Conservation (phyloP, 2,797 vertebrate species). For the Danio choprae region DNA sequence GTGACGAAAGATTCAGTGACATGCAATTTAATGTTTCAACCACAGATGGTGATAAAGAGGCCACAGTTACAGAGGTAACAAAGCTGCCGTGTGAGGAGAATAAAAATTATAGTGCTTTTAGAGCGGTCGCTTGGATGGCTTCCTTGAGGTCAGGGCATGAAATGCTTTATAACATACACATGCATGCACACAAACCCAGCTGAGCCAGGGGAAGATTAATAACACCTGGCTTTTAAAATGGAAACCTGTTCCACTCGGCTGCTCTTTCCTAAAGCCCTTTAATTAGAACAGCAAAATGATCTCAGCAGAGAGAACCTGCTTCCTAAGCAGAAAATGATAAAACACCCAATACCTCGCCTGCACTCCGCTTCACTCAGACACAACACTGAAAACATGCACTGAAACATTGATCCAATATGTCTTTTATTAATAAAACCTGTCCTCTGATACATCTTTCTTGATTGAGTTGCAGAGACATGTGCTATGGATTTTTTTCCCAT, state of each 20-base stretch:
- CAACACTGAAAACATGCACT: not conserved
- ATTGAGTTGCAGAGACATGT: not conserved
- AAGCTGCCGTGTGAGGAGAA: not conserved
- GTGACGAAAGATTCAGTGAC: not conserved
- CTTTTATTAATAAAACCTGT: not conserved
- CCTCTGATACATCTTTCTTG: not conserved
- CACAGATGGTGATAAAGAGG: not conserved
- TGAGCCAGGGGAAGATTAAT: constrained; percentile 56
- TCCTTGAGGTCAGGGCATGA: not conserved
- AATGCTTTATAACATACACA: not conserved
- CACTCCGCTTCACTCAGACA: not conserved
- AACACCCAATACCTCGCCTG: constrained; percentile 21
- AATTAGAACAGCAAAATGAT: constrained; percentile 54
- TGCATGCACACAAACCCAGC: not conserved
- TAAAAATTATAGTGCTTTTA: constrained; percentile 52
- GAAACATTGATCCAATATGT: not conserved
- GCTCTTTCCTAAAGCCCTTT: constrained; percentile 51
- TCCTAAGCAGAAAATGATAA: constrained; percentile 52
- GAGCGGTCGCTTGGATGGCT: constrained; percentile 40
- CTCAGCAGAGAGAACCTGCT: constrained; percentile 48
- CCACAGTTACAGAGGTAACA: not conserved
- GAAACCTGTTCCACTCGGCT: constrained; percentile 56
- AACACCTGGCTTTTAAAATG: constrained; percentile 53
- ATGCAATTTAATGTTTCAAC: not conserved
- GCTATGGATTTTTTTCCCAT: not conserved